A percentile compares a stretch with the other conserved stretches of the same genome.
These are phyloP conservation scores for Hirundo rustica DNA, from an alignment of 2,797 vertebrate genomes.

Conservation along the genomic window DNA sequence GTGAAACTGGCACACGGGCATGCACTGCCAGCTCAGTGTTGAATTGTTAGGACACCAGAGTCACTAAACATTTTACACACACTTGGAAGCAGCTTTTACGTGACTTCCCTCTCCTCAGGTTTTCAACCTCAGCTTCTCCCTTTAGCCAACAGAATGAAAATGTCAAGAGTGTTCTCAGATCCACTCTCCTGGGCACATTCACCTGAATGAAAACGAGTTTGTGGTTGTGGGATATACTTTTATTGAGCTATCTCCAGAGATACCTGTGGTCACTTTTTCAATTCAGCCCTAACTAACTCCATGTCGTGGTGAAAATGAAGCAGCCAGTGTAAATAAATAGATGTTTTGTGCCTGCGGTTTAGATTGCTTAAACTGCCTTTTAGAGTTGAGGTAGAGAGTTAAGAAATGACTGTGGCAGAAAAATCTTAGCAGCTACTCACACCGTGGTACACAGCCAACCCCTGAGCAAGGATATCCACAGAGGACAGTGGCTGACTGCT, in stretches of 20 bases:
- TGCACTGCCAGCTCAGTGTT: background rate
- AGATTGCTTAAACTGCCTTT: background rate
- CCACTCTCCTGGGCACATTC: background rate
- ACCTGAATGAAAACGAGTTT: background rate
- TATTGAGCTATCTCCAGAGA: background rate
- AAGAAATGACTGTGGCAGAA: background rate
- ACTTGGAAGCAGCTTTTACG: conserved; percentile 44
- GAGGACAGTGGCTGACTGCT: background rate
- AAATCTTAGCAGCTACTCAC: background rate
- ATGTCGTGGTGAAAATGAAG: background rate
- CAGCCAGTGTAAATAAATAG: conserved; percentile 6
- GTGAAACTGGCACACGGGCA: background rate
- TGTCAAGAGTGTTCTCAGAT: conserved; percentile 19
- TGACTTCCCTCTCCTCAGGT: conserved; percentile 6
- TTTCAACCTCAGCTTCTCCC: background rate
- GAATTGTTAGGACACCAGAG: background rate
- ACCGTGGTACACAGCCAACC: rapidly evolving
- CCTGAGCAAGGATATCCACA: background rate
- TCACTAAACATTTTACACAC: background rate
- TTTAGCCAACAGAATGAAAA: conserved; percentile 36
- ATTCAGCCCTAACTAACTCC: background rate
- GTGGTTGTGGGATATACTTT: background rate
- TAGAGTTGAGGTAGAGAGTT: background rate
- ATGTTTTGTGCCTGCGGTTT: background rate
- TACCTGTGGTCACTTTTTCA: background rate